Evolutionary conservation across 2,797 vertebrate species (phyloP).

Genomic region (Decapterus maruadsi): DNA sequence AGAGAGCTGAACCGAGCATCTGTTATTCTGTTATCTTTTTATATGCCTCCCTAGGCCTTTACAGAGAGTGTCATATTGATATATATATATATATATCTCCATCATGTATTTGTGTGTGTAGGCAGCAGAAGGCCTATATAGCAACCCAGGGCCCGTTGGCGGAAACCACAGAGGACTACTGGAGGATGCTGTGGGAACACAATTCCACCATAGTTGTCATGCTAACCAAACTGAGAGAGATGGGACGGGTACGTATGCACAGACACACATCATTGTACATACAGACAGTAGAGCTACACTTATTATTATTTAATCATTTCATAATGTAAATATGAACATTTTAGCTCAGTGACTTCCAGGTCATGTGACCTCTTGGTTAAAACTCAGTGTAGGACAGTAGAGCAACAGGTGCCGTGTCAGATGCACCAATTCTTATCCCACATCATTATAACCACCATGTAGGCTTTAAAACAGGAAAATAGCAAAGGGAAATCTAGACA

Average conservation of each 20-base stretch:
- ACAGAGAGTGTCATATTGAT: not conserved
- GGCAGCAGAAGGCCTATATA: slow-evolving; percentile 97
- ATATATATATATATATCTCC: not conserved
- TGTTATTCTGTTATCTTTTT: not conserved
- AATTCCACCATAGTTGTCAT: slow-evolving; percentile 99
- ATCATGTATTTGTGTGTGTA: slow-evolving; percentile 53
- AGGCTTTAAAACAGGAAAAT: not conserved
- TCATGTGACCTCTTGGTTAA: too few relatives aligned
- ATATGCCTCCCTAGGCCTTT: not conserved
- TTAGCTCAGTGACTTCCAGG: too few relatives aligned
- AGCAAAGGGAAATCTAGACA: not conserved
- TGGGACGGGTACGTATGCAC: slow-evolving; percentile 90
- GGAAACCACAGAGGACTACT: slow-evolving; percentile 98
- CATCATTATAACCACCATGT: not conserved
- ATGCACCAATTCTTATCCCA: too few relatives aligned
- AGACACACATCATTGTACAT: not conserved
- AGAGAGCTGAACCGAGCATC: not conserved
- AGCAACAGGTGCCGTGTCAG: too few relatives aligned
- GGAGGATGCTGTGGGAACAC: slow-evolving; percentile 99
- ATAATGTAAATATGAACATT: too few relatives aligned
- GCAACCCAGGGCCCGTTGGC: slow-evolving; percentile 96
- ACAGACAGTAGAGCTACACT: too few relatives aligned
- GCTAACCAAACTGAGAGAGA: slow-evolving; percentile 97
- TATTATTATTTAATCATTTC: too few relatives aligned
- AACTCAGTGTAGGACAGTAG: too few relatives aligned